Evolutionary conservation across 2,888 invertebrate genomes (phyloP).

Genomic region (Latrodectus elegans): DNA sequence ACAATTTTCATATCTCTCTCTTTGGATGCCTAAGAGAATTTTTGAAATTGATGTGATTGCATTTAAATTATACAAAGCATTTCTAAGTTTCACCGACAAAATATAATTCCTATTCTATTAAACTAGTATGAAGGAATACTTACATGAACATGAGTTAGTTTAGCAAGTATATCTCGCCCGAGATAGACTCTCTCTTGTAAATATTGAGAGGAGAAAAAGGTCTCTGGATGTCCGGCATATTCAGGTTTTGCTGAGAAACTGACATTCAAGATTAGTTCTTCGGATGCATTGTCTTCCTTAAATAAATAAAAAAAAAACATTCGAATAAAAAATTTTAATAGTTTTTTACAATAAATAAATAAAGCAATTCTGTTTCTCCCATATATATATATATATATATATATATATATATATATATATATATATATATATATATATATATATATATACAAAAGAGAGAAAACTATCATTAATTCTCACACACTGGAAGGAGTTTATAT

Average conservation of each 20-base stretch:
- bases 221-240: slow-evolving; percentile 81
- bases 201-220: slow-evolving; percentile 90
- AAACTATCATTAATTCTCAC: no score
- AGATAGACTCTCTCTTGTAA: slow-evolving; percentile 93
- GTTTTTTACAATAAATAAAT: no score
- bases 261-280: slow-evolving; percentile 90
- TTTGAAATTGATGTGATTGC: no score
- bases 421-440: no score
- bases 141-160: slow-evolving; percentile 89
- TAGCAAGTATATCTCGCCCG: slow-evolving; percentile 89
- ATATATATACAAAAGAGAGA: no score
- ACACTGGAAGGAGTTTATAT: no score
- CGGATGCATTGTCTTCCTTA: slow-evolving; percentile 91
- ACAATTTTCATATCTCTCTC: no score
- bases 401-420: no score
- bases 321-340: no score
- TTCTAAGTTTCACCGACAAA: background rate
- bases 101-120: background rate
- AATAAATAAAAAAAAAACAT: slow-evolving; percentile 14
- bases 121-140: slow-evolving; percentile 41
- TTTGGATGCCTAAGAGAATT: no score
- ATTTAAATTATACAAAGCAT: background rate
- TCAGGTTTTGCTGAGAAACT: slow-evolving; percentile 92
- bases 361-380: no score
- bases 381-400: no score